Percentiles rank a stretch among this genome's conserved stretches.
Conservation (phyloP, 2,888 invertebrate species). For the Drosophila pseudotalamancana region DNA sequence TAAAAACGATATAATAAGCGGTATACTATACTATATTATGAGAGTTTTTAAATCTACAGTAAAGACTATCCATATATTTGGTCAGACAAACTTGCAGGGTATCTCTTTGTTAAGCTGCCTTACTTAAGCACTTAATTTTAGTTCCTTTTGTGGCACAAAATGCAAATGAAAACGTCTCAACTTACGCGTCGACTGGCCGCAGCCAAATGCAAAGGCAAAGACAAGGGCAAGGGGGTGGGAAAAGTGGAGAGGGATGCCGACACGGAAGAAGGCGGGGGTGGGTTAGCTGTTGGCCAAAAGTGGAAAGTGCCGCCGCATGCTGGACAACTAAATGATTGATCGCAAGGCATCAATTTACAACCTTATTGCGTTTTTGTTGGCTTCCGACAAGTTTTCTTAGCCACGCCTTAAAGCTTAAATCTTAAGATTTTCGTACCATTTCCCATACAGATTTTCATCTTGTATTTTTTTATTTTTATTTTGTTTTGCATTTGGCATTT, state of each 20-base stretch:
- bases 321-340: conserved; percentile 71
- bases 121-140: background rate
- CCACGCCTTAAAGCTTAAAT: conserved; percentile 36
- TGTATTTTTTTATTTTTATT: background rate
- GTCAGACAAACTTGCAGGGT: conserved; percentile 12
- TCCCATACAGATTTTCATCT: background rate
- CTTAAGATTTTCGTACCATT: conserved; percentile 8
- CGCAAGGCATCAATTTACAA: conserved; percentile 75
- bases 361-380: conserved; percentile 51
- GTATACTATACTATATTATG: too few relatives aligned
- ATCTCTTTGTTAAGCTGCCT: background rate
- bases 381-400: conserved; percentile 55
- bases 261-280: too few relatives aligned
- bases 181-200: conserved; percentile 49
- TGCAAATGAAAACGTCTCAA: conserved; percentile 77
- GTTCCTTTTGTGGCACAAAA: conserved; percentile 47
- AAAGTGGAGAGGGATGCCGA: background rate
- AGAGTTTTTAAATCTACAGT: too few relatives aligned
- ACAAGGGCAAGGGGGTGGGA: too few relatives aligned
- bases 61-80: too few relatives aligned
- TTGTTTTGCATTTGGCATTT: conserved; percentile 10
- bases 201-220: conserved; percentile 27
- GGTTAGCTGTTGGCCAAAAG: conserved; percentile 49
- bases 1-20: too few relatives aligned
- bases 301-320: conserved; percentile 51